Evolutionary conservation across 92 coral and sea anemone species (phyloP).

Genomic region (Zoanthus sociatus): DNA sequence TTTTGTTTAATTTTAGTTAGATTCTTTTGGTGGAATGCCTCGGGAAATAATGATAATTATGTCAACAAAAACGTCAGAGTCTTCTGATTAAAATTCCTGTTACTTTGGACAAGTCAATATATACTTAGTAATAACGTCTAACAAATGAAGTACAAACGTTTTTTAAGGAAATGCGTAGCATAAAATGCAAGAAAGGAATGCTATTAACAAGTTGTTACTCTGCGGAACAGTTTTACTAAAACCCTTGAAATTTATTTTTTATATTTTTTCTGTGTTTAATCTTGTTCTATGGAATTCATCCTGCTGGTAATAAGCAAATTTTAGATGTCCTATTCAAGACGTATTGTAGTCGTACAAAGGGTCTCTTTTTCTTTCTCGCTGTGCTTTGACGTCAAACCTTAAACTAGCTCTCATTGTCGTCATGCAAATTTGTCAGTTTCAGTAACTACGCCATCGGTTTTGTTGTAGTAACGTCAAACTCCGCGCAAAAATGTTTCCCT

Average conservation of each 20-base stretch:
- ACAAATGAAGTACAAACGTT: neutral
- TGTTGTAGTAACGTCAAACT: conserved; percentile 33
- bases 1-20: conserved; percentile 38
- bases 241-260: neutral
- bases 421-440: neutral
- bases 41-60: conserved; percentile 18
- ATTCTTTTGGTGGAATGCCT: conserved; percentile 18
- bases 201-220: neutral
- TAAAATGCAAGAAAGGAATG: conserved; percentile 3
- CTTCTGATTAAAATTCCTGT: conserved; percentile 33
- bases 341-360: neutral
- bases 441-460: conserved; percentile 18
- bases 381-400: conserved; percentile 38
- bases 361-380: conserved; percentile 18
- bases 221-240: neutral
- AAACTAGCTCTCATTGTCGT: neutral
- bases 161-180: conserved; percentile 12
- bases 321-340: conserved; percentile 27
- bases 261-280: conserved; percentile 10
- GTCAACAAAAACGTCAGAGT: conserved; percentile 24
- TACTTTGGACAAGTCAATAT: conserved; percentile 28
- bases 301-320: neutral
- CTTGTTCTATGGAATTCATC: conserved; percentile 17
- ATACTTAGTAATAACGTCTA: neutral
- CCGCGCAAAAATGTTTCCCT: neutral